These are phyloP conservation scores for Embiotoca jacksoni DNA, from an alignment of 2,113 vertebrate genomes.

Conservation along the genomic window DNA sequence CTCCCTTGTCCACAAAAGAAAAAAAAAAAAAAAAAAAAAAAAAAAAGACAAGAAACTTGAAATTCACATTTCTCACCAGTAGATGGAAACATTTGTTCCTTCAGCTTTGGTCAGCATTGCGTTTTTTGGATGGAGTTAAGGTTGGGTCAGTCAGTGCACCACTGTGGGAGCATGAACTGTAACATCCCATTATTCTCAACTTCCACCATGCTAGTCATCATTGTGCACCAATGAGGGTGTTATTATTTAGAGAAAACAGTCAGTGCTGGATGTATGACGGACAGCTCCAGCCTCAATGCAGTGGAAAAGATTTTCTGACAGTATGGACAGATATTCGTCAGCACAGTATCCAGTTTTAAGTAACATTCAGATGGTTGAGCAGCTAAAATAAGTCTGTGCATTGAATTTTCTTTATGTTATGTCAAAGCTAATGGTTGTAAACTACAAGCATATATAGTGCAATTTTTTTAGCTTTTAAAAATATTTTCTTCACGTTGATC, in stretches of 20 bases:
- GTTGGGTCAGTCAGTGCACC: constrained; percentile 9
- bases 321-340: background rate
- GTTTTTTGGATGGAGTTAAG: constrained; percentile 40
- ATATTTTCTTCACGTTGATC: too few relatives aligned
- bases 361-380: background rate
- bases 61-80: constrained; percentile 74
- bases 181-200: background rate
- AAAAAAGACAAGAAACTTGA: constrained; percentile 30
- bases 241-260: too few relatives aligned
- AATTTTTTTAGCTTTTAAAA: background rate
- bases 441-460: background rate
- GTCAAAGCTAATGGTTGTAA: too few relatives aligned
- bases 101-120: constrained; percentile 33
- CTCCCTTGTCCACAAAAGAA: constrained; percentile 36
- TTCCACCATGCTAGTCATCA: background rate
- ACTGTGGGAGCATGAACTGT: background rate
- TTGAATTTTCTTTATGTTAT: background rate
- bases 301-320: background rate
- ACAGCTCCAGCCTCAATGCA: constrained; percentile 2
- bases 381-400: background rate
- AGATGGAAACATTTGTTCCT: constrained; percentile 83
- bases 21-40: background rate
- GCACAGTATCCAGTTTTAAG: background rate
- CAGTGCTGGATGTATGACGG: background rate
- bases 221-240: background rate